phyloP scores from a whole-genome alignment of 2,888 invertebrate genomes.

The Trachelus troglodyta region DNA sequence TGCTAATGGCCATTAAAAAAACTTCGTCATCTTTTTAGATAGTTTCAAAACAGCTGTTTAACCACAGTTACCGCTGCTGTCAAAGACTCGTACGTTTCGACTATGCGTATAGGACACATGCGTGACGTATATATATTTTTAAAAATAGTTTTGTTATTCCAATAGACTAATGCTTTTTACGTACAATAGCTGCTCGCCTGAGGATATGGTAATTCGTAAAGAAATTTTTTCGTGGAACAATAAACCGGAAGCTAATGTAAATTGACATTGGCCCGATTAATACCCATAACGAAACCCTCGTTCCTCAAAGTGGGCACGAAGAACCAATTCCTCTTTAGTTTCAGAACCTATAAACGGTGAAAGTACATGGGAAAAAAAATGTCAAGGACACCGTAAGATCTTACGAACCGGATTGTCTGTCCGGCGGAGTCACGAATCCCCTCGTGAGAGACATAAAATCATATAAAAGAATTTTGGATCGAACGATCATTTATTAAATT shows the following conservation, averaged over 20 bases:
- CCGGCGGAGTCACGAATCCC: background rate
- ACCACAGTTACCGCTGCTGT: background rate
- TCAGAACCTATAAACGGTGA: background rate
- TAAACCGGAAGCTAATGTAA: background rate
- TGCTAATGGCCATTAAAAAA: background rate
- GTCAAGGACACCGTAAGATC: background rate
- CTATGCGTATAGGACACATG: no score
- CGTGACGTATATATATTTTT: no score
- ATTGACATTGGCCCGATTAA: background rate
- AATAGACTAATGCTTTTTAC: background rate
- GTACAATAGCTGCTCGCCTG: background rate
- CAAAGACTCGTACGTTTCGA: background rate
- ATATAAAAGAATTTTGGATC: background rate
- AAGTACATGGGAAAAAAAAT: background rate
- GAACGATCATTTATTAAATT: background rate
- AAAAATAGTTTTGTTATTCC: background rate
- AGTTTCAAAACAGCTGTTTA: background rate
- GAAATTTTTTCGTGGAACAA: background rate
- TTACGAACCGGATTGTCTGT: background rate
- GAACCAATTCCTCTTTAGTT: background rate
- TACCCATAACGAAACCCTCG: background rate
- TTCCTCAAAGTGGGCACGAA: background rate
- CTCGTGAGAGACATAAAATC: background rate
- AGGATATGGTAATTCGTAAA: background rate
- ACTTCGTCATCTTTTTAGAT: background rate